Evolutionary conservation across 1,140 invertebrate genomes (phyloP).

Genomic region (Cryptotermes secundus): DNA sequence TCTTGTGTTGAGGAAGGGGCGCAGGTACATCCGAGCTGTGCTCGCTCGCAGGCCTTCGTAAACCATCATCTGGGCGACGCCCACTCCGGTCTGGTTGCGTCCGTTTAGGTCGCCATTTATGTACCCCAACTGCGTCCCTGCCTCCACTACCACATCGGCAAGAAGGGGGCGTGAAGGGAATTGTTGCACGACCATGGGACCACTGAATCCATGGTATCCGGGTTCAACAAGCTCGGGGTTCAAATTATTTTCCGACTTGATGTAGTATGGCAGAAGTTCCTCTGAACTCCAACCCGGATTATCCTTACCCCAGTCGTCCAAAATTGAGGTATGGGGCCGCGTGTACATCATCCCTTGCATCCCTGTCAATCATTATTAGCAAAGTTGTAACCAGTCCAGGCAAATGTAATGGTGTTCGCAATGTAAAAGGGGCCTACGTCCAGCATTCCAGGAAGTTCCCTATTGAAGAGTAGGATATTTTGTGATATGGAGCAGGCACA

Average conservation of each 20-base stretch:
- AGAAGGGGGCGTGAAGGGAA: conserved; percentile 44
- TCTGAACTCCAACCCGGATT: conserved; percentile 69
- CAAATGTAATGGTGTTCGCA: too few species aligned
- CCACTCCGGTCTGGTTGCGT: conserved; percentile 42
- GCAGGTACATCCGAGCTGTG: conserved; percentile 26
- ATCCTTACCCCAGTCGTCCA: conserved; percentile 69
- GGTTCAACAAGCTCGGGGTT: conserved; percentile 22
- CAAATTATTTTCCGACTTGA: conserved; percentile 57
- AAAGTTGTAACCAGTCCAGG: too few species aligned
- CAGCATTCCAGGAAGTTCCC: too few species aligned
- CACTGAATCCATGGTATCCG: conserved; percentile 49
- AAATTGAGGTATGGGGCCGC: conserved; percentile 73
- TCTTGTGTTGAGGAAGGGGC: conserved; percentile 16
- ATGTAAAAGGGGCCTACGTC: too few species aligned
- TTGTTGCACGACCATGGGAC: conserved; percentile 49
- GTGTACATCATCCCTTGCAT: conserved; percentile 91
- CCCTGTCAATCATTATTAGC: conserved; percentile 39
- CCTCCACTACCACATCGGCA: conserved; percentile 55
- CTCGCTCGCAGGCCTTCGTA: conserved; percentile 27
- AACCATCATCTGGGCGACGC: conserved; percentile 34
- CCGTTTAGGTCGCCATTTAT: conserved; percentile 55
- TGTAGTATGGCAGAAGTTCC: conserved; percentile 68
- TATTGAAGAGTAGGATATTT: too few species aligned
- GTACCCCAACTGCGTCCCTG: conserved; percentile 55
- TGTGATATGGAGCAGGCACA: too few species aligned